These are phyloP conservation scores for Tiliacea aurago DNA, from an alignment of 2,888 invertebrate genomes.

Conservation along the genomic window DNA sequence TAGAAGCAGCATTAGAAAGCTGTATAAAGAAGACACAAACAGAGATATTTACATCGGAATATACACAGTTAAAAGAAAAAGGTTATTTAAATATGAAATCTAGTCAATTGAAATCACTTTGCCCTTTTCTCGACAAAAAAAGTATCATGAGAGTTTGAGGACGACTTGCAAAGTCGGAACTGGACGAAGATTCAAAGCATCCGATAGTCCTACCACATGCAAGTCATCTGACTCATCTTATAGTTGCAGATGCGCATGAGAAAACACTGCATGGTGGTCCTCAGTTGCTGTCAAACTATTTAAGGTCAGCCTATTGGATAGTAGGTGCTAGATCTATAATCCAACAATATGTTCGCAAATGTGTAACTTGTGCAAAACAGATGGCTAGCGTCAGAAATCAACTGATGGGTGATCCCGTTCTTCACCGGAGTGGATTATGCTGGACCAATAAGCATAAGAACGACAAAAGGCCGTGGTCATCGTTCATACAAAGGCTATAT, in stretches of 20 bases:
- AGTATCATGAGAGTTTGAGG: constrained; percentile 12
- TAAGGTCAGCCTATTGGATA: constrained; percentile 22
- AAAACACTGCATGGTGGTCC: too few relatives aligned
- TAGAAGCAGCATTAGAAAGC: too few relatives aligned
- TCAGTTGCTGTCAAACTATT: constrained; percentile 1
- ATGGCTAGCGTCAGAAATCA: neutral
- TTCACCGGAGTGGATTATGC: constrained; percentile 16
- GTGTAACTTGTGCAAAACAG: neutral
- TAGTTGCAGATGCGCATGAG: too few relatives aligned
- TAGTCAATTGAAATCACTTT: neutral
- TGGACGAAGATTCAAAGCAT: neutral
- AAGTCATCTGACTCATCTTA: constrained; percentile 1
- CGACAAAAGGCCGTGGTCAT: constrained; percentile 19
- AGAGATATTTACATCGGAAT: neutral
- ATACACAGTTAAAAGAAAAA: neutral
- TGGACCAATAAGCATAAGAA: constrained; percentile 8
- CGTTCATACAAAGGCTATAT: constrained; percentile 11
- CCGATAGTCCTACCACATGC: neutral
- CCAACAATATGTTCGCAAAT: constrained; percentile 5
- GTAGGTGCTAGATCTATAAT: neutral
- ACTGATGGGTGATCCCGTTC: constrained; percentile 14
- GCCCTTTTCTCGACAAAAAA: neutral
- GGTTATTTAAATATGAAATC: neutral
- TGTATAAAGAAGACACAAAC: too few relatives aligned
- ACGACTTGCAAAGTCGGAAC: constrained; percentile 1